A percentile compares a stretch with the other conserved stretches of the same genome.
phyloP scores from a whole-genome alignment of 1,140 invertebrate species.

The Zaprionus ghesquierei region DNA sequence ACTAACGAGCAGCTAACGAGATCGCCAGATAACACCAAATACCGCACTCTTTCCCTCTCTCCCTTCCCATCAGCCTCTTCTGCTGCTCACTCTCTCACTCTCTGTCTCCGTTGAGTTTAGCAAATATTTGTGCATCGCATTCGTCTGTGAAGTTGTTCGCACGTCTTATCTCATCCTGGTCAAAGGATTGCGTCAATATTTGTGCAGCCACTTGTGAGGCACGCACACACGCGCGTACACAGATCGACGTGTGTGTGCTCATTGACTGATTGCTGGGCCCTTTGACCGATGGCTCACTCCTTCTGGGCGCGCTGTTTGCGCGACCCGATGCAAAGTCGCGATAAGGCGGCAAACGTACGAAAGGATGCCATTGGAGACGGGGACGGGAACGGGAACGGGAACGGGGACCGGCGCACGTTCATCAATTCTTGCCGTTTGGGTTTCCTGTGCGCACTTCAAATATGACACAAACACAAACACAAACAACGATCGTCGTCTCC shows the following conservation, averaged over 20 bases:
- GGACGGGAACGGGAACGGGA: neutral
- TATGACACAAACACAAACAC: conserved; percentile 24
- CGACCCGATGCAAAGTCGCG: conserved; percentile 41
- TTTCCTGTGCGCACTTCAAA: conserved; percentile 45
- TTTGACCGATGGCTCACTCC: conserved; percentile 59
- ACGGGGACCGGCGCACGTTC: conserved; percentile 16
- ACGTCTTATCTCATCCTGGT: conserved; percentile 33
- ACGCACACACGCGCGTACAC: conserved; percentile 12
- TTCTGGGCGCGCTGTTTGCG: conserved; percentile 21
- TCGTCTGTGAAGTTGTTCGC: conserved; percentile 62
- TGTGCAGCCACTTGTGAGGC: conserved; percentile 64
- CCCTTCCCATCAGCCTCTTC: too few species aligned
- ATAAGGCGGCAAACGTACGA: conserved; percentile 49
- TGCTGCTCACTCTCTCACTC: neutral
- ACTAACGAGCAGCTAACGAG: conserved; percentile 9
- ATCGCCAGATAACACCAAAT: conserved; percentile 16
- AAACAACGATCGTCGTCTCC: neutral
- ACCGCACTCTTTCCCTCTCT: neutral
- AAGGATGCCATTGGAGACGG: conserved; percentile 26
- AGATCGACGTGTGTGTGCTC: conserved; percentile 36
- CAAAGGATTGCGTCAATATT: conserved; percentile 69
- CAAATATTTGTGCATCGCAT: conserved; percentile 64
- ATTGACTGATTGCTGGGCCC: conserved; percentile 67
- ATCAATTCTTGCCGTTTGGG: conserved; percentile 27
- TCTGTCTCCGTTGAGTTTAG: neutral